Evolutionary conservation across 2,888 invertebrate species (phyloP).

Genomic region (Eristalinus sepulchralis): DNA sequence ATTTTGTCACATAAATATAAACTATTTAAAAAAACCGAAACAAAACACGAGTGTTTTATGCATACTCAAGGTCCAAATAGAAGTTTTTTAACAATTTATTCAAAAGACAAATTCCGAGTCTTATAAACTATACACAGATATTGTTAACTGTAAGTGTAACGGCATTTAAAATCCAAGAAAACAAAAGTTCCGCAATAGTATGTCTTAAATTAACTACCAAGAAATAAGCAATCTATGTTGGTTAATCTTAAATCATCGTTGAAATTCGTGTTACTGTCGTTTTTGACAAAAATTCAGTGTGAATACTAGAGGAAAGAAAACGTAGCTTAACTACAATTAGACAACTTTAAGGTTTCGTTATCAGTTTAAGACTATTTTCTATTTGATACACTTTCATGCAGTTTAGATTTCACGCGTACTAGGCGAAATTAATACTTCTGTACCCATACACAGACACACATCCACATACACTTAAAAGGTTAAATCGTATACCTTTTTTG

Average conservation of each 20-base stretch:
- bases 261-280: slow-evolving; percentile 42
- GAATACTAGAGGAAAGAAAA: neutral
- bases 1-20: slow-evolving; percentile 8
- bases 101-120: neutral
- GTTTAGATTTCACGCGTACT: slow-evolving; percentile 1
- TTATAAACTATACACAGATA: neutral
- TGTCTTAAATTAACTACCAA: slow-evolving; percentile 12
- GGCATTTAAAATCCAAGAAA: slow-evolving; percentile 12
- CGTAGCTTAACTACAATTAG: neutral
- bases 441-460: neutral
- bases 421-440: slow-evolving; percentile 1
- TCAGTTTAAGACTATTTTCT: slow-evolving; percentile 18
- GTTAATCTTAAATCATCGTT: slow-evolving; percentile 41
- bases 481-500: slow-evolving; percentile 6
- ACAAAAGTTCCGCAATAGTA: slow-evolving; percentile 19
- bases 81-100: slow-evolving; percentile 34
- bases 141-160: neutral
- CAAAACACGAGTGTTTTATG: neutral
- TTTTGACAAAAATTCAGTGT: neutral
- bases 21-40: slow-evolving; percentile 20
- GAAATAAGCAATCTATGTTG: slow-evolving; percentile 45
- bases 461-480: neutral
- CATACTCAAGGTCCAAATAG: slow-evolving; percentile 63
- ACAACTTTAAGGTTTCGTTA: slow-evolving; percentile 24
- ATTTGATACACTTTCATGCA: slow-evolving; percentile 17